These are phyloP conservation scores for Drosophila nebulosa DNA, from an alignment of 1,140 invertebrate species.

Conservation along the genomic window DNA sequence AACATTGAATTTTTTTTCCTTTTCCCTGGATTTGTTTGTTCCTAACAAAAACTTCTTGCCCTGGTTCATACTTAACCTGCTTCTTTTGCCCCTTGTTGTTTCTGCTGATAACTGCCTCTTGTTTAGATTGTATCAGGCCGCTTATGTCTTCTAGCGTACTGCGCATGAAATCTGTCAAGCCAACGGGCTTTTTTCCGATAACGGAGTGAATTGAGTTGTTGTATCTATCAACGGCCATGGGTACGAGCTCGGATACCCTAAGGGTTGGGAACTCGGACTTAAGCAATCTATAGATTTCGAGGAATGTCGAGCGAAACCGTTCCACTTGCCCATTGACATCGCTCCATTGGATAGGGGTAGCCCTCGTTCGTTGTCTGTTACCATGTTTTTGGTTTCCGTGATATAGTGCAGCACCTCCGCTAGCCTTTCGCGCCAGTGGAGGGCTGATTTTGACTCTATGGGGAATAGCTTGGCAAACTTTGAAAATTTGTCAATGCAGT, in stretches of 20 bases:
- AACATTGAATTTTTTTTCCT: not conserved
- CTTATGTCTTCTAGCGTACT: too few relatives aligned
- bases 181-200: not conserved
- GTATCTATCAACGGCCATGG: not conserved
- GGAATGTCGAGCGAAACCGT: constrained; percentile 4
- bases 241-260: not conserved
- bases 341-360: not conserved
- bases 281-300: constrained; percentile 8
- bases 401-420: constrained; percentile 5
- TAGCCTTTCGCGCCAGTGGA: not conserved
- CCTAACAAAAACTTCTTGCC: not conserved
- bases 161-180: not conserved
- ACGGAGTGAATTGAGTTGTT: constrained; percentile 11
- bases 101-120: not conserved
- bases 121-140: too few relatives aligned
- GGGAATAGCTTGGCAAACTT: too few relatives aligned
- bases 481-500: too few relatives aligned
- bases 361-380: constrained; percentile 9
- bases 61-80: not conserved
- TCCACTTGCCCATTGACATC: constrained; percentile 2
- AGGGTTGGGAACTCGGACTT: not conserved
- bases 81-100: not conserved
- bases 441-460: not conserved
- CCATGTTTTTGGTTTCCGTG: not conserved
- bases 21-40: not conserved